Percentiles rank a stretch among this genome's conserved stretches.
Conservation (phyloP, 2,797 vertebrate genomes). For the Hylomyscus alleni region DNA sequence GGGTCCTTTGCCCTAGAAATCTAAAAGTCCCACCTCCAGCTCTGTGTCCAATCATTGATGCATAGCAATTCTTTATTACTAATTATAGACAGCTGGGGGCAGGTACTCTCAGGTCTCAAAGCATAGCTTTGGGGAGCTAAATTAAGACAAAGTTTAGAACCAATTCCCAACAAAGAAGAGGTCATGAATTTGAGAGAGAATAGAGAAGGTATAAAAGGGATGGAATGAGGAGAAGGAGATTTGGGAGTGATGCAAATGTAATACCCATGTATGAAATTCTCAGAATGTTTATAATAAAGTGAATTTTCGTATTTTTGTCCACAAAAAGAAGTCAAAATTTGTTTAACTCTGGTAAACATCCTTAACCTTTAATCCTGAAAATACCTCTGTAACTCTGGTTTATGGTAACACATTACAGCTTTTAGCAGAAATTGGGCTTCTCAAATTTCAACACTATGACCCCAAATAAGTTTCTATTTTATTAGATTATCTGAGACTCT, state of each 20-base stretch:
- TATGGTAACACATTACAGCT: not conserved
- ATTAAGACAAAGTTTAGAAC: not conserved
- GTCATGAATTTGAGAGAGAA: not conserved
- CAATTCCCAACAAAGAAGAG: not conserved
- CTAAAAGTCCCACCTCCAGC: too few relatives aligned
- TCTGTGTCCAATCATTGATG: too few relatives aligned
- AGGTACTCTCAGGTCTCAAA: not conserved
- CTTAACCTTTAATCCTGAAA: not conserved
- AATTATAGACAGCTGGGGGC: rapidly evolving
- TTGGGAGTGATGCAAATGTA: not conserved
- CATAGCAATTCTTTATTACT: not conserved
- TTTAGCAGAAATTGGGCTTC: not conserved
- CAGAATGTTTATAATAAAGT: not conserved
- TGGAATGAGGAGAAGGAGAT: not conserved
- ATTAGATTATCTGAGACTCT: not conserved
- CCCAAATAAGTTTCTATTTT: not conserved
- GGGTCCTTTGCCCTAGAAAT: not conserved
- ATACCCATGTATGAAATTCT: not conserved
- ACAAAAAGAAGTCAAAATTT: not conserved
- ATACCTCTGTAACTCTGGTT: not conserved
- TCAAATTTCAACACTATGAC: not conserved
- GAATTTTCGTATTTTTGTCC: too few relatives aligned
- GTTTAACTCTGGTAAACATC: not conserved
- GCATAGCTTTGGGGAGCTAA: not conserved
- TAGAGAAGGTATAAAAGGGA: not conserved